These are phyloP conservation scores for Taeniopygia guttata DNA, from an alignment of 2,797 vertebrate species.

Conservation along the genomic window DNA sequence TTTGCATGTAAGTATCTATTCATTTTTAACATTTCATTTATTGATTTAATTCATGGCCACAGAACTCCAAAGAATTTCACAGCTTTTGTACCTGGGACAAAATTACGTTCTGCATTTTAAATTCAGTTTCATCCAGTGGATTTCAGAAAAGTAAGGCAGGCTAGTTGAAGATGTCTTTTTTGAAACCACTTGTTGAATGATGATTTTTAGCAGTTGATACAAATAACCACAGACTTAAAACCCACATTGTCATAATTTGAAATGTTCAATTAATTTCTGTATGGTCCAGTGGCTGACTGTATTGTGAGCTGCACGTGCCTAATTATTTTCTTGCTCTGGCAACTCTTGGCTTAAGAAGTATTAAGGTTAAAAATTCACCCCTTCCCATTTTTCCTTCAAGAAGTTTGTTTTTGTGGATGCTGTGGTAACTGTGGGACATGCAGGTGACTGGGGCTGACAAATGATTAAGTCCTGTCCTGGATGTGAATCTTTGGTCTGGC, in stretches of 20 bases:
- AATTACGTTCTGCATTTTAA: not conserved
- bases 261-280: not conserved
- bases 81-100: not conserved
- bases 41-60: not conserved
- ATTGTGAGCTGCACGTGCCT: not conserved
- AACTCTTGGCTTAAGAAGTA: not conserved
- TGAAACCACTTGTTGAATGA: not conserved
- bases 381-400: not conserved
- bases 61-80: not conserved
- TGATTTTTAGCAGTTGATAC: not conserved
- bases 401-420: not conserved
- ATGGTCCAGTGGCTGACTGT: not conserved
- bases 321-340: not conserved
- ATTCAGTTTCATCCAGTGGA: not conserved
- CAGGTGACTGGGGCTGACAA: not conserved
- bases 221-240: not conserved
- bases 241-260: accelerated
- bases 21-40: not conserved
- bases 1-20: accelerated
- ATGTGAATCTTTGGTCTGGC: not conserved
- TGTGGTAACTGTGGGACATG: not conserved
- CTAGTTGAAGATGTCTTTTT: not conserved
- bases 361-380: not conserved
- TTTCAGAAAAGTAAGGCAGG: not conserved
- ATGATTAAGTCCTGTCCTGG: not conserved